A percentile compares a stretch with the other conserved stretches of the same genome.
phyloP scores from a whole-genome alignment of 2,888 invertebrate species.

The Elmis aenea region DNA sequence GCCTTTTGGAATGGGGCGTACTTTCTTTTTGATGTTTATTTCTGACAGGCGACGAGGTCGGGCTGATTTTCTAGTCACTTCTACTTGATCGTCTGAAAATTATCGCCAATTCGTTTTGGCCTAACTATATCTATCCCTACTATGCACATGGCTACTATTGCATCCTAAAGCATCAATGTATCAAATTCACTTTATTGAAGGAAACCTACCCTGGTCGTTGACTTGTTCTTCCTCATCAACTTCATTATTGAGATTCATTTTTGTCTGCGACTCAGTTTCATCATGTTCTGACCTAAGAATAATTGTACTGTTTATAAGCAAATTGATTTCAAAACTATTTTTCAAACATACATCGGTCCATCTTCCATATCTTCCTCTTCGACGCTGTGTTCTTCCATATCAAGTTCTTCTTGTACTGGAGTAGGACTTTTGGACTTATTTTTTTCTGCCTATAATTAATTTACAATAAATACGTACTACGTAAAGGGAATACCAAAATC shows the following conservation, averaged over 20 bases:
- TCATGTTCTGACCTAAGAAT: slow-evolving; percentile 57
- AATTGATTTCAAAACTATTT: slow-evolving; percentile 46
- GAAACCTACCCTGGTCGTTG: slow-evolving; percentile 27
- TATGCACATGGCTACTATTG: slow-evolving; percentile 18
- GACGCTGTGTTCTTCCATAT: slow-evolving; percentile 51
- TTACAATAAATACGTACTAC: slow-evolving; percentile 1
- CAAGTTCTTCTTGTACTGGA: slow-evolving; percentile 54
- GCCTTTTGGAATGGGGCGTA: slow-evolving; percentile 87
- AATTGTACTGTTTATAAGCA: not conserved
- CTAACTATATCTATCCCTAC: slow-evolving; percentile 30
- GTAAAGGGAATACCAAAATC: not conserved
- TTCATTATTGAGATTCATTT: slow-evolving; percentile 63
- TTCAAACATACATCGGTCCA: slow-evolving; percentile 61
- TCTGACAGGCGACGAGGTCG: slow-evolving; percentile 83
- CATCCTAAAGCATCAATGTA: slow-evolving; percentile 7
- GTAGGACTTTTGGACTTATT: slow-evolving; percentile 60
- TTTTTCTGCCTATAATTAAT: slow-evolving; percentile 22
- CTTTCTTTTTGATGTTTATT: slow-evolving; percentile 75
- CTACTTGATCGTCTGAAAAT: slow-evolving; percentile 47
- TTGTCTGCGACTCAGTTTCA: slow-evolving; percentile 67
- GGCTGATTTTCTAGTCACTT: slow-evolving; percentile 56
- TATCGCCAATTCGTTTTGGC: slow-evolving; percentile 34
- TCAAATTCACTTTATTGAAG: slow-evolving; percentile 7
- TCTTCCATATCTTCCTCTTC: slow-evolving; percentile 62
- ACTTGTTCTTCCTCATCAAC: slow-evolving; percentile 55